phyloP scores from a whole-genome alignment of 2,113 vertebrate genomes.

The Triplophysa rosa region DNA sequence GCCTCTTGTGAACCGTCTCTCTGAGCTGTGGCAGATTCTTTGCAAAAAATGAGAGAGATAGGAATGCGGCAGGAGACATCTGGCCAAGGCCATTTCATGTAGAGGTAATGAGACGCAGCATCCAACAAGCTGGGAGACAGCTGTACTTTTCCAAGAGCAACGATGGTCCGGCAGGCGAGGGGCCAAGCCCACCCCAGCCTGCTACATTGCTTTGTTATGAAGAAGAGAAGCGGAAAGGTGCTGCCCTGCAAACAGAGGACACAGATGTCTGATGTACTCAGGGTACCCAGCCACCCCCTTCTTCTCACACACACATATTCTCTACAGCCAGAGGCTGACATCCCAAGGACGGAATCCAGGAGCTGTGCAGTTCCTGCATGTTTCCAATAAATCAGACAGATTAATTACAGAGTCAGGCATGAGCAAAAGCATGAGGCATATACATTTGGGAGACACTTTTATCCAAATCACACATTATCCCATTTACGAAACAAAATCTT shows the following conservation, averaged over 20 bases:
- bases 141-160: slow-evolving; percentile 49
- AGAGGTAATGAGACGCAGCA: slow-evolving; percentile 53
- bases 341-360: slow-evolving; percentile 29
- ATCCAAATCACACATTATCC: neutral
- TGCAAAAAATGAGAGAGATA: neutral
- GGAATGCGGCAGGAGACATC: neutral
- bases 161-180: neutral
- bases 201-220: slow-evolving; percentile 18
- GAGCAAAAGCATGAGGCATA: neutral
- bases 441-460: neutral
- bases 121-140: slow-evolving; percentile 50
- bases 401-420: neutral
- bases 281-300: slow-evolving; percentile 11
- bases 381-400: slow-evolving; percentile 32
- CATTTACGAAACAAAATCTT: neutral
- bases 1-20: neutral
- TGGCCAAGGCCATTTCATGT: slow-evolving; percentile 33
- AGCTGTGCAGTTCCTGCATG: slow-evolving; percentile 19
- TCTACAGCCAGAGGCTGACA: neutral
- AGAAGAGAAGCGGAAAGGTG: slow-evolving; percentile 36
- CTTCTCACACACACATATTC: neutral
- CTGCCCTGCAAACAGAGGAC: slow-evolving; percentile 14
- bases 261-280: slow-evolving; percentile 43
- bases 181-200: neutral
- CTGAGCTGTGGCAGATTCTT: slow-evolving; percentile 29